Conservation (phyloP, 2,113 vertebrate genomes). For the Gobio gobio region DNA sequence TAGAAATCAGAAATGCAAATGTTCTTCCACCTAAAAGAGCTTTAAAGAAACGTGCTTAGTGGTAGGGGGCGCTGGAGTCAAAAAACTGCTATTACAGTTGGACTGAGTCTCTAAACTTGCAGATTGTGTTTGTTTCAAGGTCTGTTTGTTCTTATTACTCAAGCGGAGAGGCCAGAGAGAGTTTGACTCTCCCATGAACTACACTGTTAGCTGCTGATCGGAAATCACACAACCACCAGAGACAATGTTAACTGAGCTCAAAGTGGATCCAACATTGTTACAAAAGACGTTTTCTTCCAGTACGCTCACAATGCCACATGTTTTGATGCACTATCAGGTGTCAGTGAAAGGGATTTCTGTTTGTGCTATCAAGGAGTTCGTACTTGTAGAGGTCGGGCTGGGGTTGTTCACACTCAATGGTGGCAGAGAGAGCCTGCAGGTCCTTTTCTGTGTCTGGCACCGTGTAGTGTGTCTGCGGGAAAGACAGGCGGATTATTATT, state of each 20-base stretch:
- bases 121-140: background rate
- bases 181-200: background rate
- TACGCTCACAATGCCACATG: background rate
- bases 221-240: background rate
- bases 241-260: background rate
- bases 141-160: slow-evolving; percentile 3
- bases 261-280: background rate
- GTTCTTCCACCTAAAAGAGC: background rate
- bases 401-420: slow-evolving; percentile 95
- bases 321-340: background rate
- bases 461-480: slow-evolving; percentile 87
- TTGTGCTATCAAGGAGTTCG: slow-evolving; percentile 60
- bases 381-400: slow-evolving; percentile 99
- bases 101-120: background rate
- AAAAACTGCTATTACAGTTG: background rate
- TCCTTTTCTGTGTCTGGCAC: slow-evolving; percentile 86
- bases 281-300: background rate
- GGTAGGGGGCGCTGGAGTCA: slow-evolving; percentile 55
- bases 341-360: background rate
- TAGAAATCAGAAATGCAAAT: slow-evolving; percentile 42
- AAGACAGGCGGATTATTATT: slow-evolving; percentile 24
- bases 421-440: slow-evolving; percentile 84
- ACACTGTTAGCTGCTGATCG: background rate
- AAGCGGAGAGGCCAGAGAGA: background rate
- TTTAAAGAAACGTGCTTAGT: slow-evolving; percentile 35